Evolutionary conservation across 2,113 vertebrate genomes (phyloP), one percentile per base, ranked within the genome.

Genomic region (Pipra filicauda): DNA sequence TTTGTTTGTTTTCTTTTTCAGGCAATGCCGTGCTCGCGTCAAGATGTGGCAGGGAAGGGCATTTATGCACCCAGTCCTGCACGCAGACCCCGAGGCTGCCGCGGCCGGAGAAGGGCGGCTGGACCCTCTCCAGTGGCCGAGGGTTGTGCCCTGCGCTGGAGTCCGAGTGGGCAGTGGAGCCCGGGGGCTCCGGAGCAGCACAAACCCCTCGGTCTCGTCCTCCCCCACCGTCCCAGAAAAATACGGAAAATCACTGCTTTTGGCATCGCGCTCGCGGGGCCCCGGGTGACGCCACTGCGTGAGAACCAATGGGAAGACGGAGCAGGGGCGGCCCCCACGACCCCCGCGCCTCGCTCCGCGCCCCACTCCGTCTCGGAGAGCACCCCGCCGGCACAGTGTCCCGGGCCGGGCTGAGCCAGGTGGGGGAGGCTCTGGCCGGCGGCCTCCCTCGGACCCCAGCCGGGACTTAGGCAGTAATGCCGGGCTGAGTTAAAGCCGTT

Each of bases 281-380:
- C 22, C 9, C 27, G 39, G 18, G 17, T 92, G 94, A 95, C 94
- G 94, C 83, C 89, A 20, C 27, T 9, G 3, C 4, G 31, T 12
- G 43, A 24, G 37, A 85, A 18, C 92, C 91, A 96, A 95, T 88
- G 62, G 62, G 48, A 23, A 27, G 35, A 27, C 7, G 57, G 79
- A 66, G 22, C 20, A 19, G 66, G 79, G 66, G 51, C 27, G 35
- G 54, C 64, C 69, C 44, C 54, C 10, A 58, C 18, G 4, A 5
- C 21, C 55, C 64, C 49, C 22, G 30, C 46, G 10, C 44, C 48
- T 55, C 31, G 15, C 39, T 43, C 23, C 30, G 64, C 41, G 13
- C 15, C 49, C 41, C 64, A 2, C 28, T 28, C n/a, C 11, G 4
- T 16, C 15, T 35, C 39, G 39, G 54, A 85, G 46, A 8, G n/a